These are phyloP conservation scores for Boulengeromyrus knoepffleri DNA, from an alignment of 2,113 vertebrate genomes.

Conservation along the genomic window DNA sequence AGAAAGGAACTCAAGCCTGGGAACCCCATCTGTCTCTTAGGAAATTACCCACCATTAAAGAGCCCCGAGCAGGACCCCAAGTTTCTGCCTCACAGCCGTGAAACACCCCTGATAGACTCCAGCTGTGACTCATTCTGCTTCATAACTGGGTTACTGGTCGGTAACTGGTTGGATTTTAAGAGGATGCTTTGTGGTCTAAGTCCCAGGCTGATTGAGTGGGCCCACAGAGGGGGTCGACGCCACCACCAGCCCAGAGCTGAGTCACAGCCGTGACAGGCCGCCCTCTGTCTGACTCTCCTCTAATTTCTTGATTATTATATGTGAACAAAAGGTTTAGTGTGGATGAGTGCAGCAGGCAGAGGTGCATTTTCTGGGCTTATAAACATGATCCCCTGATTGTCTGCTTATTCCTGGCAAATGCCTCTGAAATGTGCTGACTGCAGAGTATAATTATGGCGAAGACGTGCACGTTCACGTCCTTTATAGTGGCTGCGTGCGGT, in stretches of 20 bases:
- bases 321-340: neutral
- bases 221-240: neutral
- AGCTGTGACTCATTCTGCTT: conserved; percentile 37
- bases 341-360: neutral
- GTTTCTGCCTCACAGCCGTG: conserved; percentile 27
- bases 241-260: neutral
- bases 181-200: conserved; percentile 25
- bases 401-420: neutral
- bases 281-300: neutral
- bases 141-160: conserved; percentile 33
- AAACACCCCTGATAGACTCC: conserved; percentile 35
- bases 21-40: conserved; percentile 33
- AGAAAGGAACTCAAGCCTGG: neutral
- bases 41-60: conserved; percentile 44
- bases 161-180: conserved; percentile 48
- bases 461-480: neutral
- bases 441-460: neutral
- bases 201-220: neutral
- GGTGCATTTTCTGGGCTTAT: neutral
- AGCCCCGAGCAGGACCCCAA: conserved; percentile 30
- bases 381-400: neutral
- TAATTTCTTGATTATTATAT: neutral
- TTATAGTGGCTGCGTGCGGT: neutral
- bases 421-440: neutral
- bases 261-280: neutral